A percentile compares a stretch with the other conserved stretches of the same genome.
Evolutionary conservation across 2,113 vertebrate species (phyloP).

Genomic region (Athene cunicularia): DNA sequence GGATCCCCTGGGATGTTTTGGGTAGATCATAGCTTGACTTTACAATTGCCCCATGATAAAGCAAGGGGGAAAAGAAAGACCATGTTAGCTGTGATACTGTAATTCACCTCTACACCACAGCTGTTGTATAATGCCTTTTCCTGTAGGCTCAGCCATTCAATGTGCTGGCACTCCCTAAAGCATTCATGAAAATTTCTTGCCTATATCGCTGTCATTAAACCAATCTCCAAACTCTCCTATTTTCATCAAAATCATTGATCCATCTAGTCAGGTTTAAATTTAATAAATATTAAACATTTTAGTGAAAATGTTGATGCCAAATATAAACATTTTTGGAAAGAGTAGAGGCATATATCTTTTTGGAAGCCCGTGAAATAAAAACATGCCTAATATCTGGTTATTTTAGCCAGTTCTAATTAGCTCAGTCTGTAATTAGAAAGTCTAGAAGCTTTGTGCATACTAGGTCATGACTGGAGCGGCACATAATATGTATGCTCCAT

Average conservation of each 20-base stretch:
- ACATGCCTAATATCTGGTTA: neutral
- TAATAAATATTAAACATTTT: neutral
- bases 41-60: neutral
- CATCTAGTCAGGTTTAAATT: neutral
- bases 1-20: neutral
- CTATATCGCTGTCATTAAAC: neutral
- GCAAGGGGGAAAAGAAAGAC: neutral
- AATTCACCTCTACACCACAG: neutral
- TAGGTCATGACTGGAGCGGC: neutral
- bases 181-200: fast-evolving
- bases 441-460: neutral
- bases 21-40: neutral
- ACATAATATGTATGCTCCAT: neutral
- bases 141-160: neutral
- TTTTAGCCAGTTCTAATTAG: neutral
- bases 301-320: neutral
- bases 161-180: neutral
- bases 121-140: neutral
- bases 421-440: neutral
- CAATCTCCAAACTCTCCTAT: neutral
- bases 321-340: neutral
- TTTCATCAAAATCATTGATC: neutral
- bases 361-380: neutral
- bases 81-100: neutral
- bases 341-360: neutral